Percentiles rank a stretch among this genome's conserved stretches.
Conservation (phyloP, 2,113 vertebrate genomes). For the Sardina pilchardus region DNA sequence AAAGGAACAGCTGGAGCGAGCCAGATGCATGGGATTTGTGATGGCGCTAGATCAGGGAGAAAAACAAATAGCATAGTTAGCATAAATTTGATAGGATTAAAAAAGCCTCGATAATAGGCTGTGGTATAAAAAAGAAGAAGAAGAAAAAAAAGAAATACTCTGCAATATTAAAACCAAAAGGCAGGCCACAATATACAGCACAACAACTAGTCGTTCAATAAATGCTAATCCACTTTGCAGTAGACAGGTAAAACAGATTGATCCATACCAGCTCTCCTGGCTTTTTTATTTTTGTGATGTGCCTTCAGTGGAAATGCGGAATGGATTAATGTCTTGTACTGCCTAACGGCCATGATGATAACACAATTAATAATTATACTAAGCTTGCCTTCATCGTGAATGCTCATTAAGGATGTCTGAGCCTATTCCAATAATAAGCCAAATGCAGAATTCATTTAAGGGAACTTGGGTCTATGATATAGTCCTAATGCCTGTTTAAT, state of each 20-base stretch:
- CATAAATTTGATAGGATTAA: neutral
- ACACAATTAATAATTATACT: neutral
- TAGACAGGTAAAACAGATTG: neutral
- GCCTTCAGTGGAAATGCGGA: neutral
- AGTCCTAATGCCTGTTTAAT: slow-evolving; percentile 17
- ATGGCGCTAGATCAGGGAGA: neutral
- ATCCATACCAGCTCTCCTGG: neutral
- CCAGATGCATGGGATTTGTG: neutral
- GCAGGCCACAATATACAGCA: no score
- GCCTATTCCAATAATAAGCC: neutral
- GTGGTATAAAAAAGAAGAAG: neutral
- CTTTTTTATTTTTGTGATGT: neutral
- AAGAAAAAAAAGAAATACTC: neutral
- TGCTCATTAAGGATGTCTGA: neutral
- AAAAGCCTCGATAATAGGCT: neutral
- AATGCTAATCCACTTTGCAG: neutral
- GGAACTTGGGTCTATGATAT: neutral
- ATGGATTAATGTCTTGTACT: neutral
- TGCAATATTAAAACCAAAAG: neutral
- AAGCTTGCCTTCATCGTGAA: neutral
- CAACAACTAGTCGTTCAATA: neutral
- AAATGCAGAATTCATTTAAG: slow-evolving; percentile 11
- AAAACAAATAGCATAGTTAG: neutral
- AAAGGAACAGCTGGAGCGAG: neutral
- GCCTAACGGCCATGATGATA: neutral